These are phyloP conservation scores for Hemicrepidius hirtus DNA, from an alignment of 2,888 invertebrate genomes.

Conservation along the genomic window DNA sequence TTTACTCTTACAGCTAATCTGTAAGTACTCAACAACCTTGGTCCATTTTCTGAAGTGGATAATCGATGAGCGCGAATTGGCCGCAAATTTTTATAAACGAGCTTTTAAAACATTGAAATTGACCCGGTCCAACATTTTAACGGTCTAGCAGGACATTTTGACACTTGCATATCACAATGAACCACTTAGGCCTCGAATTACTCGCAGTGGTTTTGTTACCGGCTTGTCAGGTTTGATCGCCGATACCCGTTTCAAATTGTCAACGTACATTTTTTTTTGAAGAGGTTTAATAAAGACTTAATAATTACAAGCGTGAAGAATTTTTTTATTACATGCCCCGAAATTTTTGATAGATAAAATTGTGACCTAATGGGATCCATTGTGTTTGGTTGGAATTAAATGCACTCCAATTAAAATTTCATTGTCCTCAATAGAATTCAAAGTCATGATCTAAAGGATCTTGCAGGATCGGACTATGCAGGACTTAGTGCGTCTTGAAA, in stretches of 20 bases:
- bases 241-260: constrained; percentile 23
- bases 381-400: constrained; percentile 8
- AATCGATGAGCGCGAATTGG: constrained; percentile 24
- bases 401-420: constrained; percentile 10
- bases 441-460: neutral
- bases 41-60: constrained; percentile 14
- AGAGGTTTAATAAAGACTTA: constrained; percentile 13
- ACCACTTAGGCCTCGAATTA: constrained; percentile 11
- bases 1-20: constrained; percentile 18
- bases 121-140: neutral
- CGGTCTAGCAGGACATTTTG: neutral
- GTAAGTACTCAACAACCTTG: constrained; percentile 13
- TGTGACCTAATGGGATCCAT: constrained; percentile 7
- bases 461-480: no score
- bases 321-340: neutral
- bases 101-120: constrained; percentile 24
- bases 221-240: neutral
- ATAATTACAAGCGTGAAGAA: constrained; percentile 1
- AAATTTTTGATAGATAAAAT: constrained; percentile 12
- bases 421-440: constrained; percentile 9
- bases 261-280: constrained; percentile 12
- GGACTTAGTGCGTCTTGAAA: no score
- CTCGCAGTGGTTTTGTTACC: constrained; percentile 13
- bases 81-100: constrained; percentile 24
- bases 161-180: constrained; percentile 8